Percentiles rank a stretch among this genome's conserved stretches.
Evolutionary conservation across 2,888 invertebrate species (phyloP).

Genomic region (Agonum fuliginosum): DNA sequence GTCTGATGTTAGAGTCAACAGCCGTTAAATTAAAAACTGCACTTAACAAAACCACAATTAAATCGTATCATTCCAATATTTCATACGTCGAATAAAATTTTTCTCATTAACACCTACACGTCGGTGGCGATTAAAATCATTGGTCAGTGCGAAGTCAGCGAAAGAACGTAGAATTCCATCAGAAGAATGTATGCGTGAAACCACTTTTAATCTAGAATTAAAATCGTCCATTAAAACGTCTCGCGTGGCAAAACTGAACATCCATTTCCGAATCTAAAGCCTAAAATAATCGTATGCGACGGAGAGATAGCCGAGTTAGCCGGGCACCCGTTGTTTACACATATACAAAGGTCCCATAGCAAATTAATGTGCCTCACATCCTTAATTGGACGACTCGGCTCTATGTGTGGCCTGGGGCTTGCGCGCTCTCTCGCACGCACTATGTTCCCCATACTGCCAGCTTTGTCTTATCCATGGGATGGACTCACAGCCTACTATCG

Average conservation of each 20-base stretch:
- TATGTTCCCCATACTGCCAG: neutral
- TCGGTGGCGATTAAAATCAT: neutral
- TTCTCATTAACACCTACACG: neutral
- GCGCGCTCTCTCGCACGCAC: neutral
- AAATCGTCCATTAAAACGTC: slow-evolving; percentile 54
- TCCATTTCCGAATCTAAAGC: slow-evolving; percentile 53
- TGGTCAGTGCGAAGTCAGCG: neutral
- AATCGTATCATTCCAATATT: too few relatives aligned
- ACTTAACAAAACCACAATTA: too few relatives aligned
- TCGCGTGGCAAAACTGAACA: slow-evolving; percentile 45
- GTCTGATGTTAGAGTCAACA: too few relatives aligned
- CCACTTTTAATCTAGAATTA: slow-evolving; percentile 50
- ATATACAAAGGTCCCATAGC: slow-evolving; percentile 54
- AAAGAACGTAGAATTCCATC: neutral
- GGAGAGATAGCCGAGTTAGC: slow-evolving; percentile 41
- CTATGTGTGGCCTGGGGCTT: slow-evolving; percentile 53
- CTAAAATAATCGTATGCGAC: slow-evolving; percentile 55
- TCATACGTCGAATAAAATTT: neutral
- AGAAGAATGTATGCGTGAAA: slow-evolving; percentile 14
- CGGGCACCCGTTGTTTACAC: slow-evolving; percentile 50
- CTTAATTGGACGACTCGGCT: slow-evolving; percentile 57
- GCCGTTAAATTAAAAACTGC: too few relatives aligned
- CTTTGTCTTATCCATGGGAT: neutral
- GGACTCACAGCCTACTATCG: slow-evolving; percentile 37
- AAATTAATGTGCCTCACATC: slow-evolving; percentile 60